Evolutionary conservation across 2,888 invertebrate species (phyloP).

Genomic region (Eilema caniola): DNA sequence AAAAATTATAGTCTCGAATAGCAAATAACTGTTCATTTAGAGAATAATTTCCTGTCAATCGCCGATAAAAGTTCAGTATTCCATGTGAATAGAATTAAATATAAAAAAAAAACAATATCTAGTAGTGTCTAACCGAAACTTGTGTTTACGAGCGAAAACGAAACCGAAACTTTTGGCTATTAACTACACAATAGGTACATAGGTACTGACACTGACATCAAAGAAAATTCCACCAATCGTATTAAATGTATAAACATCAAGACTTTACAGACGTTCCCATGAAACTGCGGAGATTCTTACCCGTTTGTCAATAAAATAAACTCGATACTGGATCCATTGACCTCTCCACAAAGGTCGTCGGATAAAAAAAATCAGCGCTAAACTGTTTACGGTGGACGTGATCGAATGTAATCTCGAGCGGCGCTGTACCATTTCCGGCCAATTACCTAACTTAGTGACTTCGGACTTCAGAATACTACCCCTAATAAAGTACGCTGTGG

Average conservation of each 20-base stretch:
- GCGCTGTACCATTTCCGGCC: conserved; percentile 74
- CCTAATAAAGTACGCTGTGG: conserved; percentile 41
- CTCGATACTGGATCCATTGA: conserved; percentile 45
- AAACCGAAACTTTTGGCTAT: too few species aligned
- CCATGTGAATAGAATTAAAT: too few species aligned
- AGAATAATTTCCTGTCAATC: not conserved
- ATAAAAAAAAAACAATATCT: too few species aligned
- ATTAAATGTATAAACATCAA: conserved; percentile 11
- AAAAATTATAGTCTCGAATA: too few species aligned
- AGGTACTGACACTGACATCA: not conserved
- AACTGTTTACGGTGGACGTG: conserved; percentile 76
- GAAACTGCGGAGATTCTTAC: conserved; percentile 28
- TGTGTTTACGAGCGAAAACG: too few species aligned
- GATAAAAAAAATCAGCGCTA: conserved; percentile 70
- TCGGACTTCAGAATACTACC: conserved; percentile 59
- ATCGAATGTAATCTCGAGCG: conserved; percentile 74
- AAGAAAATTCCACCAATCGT: not conserved
- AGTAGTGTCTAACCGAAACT: too few species aligned
- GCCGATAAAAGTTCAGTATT: not conserved
- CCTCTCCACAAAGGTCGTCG: conserved; percentile 58
- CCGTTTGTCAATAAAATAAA: conserved; percentile 45
- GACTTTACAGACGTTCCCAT: conserved; percentile 14
- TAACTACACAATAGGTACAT: too few species aligned
- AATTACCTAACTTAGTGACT: conserved; percentile 76
- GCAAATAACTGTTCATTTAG: too few species aligned